A percentile compares a stretch with the other conserved stretches of the same genome.
phyloP scores from a whole-genome alignment of 53 echinoderm and acorn worm species.

The Zoroaster sp. region DNA sequence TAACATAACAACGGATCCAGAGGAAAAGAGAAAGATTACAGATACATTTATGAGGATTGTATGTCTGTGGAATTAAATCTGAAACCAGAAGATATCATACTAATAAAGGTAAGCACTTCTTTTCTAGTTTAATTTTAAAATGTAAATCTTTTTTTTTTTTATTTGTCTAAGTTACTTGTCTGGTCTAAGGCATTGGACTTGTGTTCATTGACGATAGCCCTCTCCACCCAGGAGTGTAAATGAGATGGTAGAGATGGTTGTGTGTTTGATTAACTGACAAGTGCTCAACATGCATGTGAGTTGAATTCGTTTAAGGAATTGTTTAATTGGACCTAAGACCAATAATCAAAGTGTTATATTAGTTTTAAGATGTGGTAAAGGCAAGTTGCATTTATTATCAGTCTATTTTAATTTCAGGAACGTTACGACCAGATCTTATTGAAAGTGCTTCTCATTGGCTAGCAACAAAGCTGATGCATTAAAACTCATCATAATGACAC shows the following conservation, averaged over 20 bases:
- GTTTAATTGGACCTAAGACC: too few relatives aligned
- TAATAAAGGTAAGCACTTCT: conserved; percentile 79
- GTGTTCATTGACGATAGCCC: too few relatives aligned
- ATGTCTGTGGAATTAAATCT: conserved; percentile 90
- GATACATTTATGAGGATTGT: conserved; percentile 95
- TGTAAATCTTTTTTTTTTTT: not conserved
- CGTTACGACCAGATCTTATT: conserved; percentile 89
- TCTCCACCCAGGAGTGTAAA: too few relatives aligned
- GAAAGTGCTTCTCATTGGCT: conserved; percentile 94
- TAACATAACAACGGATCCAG: conserved; percentile 83
- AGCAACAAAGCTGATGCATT: conserved; percentile 92
- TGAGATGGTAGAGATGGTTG: too few relatives aligned
- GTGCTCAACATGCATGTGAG: too few relatives aligned
- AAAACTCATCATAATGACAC: conserved; percentile 98
- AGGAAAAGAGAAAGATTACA: conserved; percentile 90
- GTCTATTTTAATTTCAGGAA: conserved; percentile 57
- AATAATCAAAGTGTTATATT: too few relatives aligned
- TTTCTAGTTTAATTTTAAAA: not conserved
- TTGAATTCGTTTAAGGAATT: too few relatives aligned
- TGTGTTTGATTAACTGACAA: too few relatives aligned
- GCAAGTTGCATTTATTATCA: not conserved
- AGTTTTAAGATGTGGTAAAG: not conserved
- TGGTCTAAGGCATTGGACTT: too few relatives aligned
- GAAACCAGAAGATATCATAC: conserved; percentile 88
- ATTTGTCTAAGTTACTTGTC: too few relatives aligned